Conservation (phyloP, 2,888 invertebrate species). For the Chaetogeoica ovagalla region DNA sequence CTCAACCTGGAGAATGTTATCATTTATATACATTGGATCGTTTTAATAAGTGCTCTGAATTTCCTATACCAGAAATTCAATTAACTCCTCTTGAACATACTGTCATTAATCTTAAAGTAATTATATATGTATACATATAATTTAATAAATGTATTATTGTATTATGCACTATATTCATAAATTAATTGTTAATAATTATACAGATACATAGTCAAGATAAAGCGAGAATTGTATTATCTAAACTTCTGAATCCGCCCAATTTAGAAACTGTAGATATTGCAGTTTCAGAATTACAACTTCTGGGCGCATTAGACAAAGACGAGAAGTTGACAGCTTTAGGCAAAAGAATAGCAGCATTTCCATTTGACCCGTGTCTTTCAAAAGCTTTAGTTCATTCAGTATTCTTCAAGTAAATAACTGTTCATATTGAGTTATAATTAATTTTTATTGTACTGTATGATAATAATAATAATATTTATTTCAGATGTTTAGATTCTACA, state of each 20-base stretch:
- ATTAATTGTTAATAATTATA: too few relatives aligned
- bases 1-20: slow-evolving; percentile 83
- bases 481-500: slow-evolving; percentile 63
- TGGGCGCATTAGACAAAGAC: slow-evolving; percentile 64
- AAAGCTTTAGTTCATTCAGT: slow-evolving; percentile 66
- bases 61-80: slow-evolving; percentile 84
- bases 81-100: slow-evolving; percentile 76
- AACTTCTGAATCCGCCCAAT: slow-evolving; percentile 68
- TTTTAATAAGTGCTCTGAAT: slow-evolving; percentile 66
- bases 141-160: background rate
- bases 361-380: slow-evolving; percentile 67
- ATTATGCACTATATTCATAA: background rate
- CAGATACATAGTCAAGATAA: slow-evolving; percentile 59
- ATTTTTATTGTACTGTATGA: background rate
- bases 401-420: slow-evolving; percentile 60
- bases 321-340: slow-evolving; percentile 71
- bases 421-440: slow-evolving; percentile 11
- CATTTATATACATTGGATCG: slow-evolving; percentile 80
- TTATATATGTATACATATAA: background rate
- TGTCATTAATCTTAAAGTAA: slow-evolving; percentile 49
- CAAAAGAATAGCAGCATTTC: slow-evolving; percentile 62
- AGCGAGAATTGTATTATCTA: slow-evolving; percentile 65
- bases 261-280: slow-evolving; percentile 63
- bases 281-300: slow-evolving; percentile 65
- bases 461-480: slow-evolving; percentile 14